phyloP scores from a whole-genome alignment of 2,888 invertebrate species.

The Onchidella celtica region DNA sequence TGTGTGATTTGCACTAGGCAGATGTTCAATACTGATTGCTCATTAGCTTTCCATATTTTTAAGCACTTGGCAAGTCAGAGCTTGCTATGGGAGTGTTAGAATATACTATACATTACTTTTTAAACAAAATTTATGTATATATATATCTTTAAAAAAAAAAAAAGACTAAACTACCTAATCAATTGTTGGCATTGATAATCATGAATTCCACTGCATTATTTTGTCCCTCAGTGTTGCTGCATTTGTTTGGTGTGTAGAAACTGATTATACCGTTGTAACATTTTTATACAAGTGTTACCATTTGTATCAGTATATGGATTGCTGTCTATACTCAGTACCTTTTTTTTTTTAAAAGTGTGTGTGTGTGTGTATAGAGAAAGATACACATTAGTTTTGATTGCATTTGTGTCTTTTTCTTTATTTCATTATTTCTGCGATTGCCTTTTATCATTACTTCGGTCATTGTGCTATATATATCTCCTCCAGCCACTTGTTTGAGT shows the following conservation, averaged over 20 bases:
- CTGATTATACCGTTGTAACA: background rate
- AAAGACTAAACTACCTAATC: background rate
- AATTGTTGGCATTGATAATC: conserved; percentile 32
- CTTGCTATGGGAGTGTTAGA: too few relatives aligned
- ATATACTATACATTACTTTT: too few relatives aligned
- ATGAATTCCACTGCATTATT: conserved; percentile 32
- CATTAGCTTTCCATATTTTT: conserved; percentile 24
- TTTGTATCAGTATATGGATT: background rate
- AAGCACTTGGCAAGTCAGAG: too few relatives aligned
- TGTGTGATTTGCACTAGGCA: background rate
- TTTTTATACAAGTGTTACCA: background rate
- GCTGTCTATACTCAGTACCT: background rate
- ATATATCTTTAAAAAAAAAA: background rate
- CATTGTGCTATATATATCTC: conserved; percentile 12
- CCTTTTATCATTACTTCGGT: background rate
- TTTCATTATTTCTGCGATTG: too few relatives aligned
- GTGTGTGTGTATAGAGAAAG: background rate
- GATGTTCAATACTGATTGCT: background rate
- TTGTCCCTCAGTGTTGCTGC: background rate
- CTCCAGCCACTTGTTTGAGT: background rate
- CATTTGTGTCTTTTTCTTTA: background rate
- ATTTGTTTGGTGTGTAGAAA: background rate
- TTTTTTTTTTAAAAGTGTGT: background rate
- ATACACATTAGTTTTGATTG: background rate
- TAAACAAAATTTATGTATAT: background rate